Base-by-base conservation (phyloP, 2,888 invertebrate genomes). In the Ecdyonurus torrentis region DNA sequence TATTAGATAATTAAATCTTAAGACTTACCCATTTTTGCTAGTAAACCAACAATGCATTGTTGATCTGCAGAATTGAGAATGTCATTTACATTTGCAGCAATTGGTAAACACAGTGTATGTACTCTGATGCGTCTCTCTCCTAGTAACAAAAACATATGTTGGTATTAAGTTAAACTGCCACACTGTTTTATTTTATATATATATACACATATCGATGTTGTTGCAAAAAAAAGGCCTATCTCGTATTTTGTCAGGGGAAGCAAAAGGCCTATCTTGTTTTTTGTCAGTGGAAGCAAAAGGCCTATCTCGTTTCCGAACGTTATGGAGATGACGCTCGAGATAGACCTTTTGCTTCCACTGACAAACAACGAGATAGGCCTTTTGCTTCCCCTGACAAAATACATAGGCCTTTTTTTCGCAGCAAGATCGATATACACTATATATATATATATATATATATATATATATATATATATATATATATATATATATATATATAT, bases 111-210 rank as follows among this genome's bases (percentile, higher is more conserved):
- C 66, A 99, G 75, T 0, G 99, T 99, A 76, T 99, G 98, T 19
- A 99, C 98, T 65, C 99, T 84, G 73, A 99, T 99, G 69, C 98
- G 82, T 63, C 99, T 81, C 76, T 99, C 99, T 59, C 92, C 89
- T 88, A 71, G 1, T 71, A 70, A 63, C 63, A 63, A 61, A 60
- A 20, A 64, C 2, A 50, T 63, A 59, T 24, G 64, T 50, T 22
- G 50, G 53, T 59, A 53, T 58, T 3, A 66, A 53, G 25, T 59
- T 20, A 62, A 25, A 20, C 19, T 52, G 19, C 25, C 19, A 52
- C 15, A 60, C n/a, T 18, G 15, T 24, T 23, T 63, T 15, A 25
- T 1, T 3, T 23, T 24, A 25, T n/a, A 65, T 55, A 2, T 20
- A 55, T 10, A 58, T 19, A 65, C 18, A 2, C 18, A 65, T n/a